Percentiles rank a stretch among this genome's conserved stretches.
Evolutionary conservation across 2,888 invertebrate genomes (phyloP).

Genomic region (Malthinus seriepunctatus): DNA sequence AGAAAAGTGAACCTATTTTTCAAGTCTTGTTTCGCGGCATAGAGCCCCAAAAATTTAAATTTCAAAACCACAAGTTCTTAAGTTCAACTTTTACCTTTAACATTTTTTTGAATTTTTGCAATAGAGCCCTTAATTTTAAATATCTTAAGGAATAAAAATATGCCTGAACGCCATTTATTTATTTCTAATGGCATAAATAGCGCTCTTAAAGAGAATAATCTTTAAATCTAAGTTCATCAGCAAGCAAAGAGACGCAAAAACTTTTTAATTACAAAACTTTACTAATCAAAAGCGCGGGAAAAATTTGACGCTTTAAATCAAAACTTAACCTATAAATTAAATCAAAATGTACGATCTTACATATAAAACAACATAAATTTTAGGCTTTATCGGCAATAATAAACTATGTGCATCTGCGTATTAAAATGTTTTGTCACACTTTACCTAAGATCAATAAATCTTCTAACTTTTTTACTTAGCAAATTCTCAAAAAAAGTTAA

Average conservation of each 20-base stretch:
- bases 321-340: slow-evolving; percentile 27
- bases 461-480: slow-evolving; percentile 5
- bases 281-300: not conserved
- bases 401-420: slow-evolving; percentile 41
- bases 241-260: not conserved
- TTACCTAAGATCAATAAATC: slow-evolving; percentile 38
- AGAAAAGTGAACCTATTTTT: no score
- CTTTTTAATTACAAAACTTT: not conserved
- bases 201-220: no score
- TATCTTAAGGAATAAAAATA: no score
- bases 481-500: slow-evolving; percentile 16
- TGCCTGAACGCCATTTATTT: no score
- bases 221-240: no score
- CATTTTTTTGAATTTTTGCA: no score
- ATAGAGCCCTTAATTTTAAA: no score
- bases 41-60: no score
- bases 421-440: slow-evolving; percentile 33
- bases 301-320: not conserved
- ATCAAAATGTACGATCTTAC: slow-evolving; percentile 7
- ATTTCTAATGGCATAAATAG: no score
- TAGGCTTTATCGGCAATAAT: slow-evolving; percentile 36
- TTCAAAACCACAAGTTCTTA: no score
- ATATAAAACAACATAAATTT: slow-evolving; percentile 21
- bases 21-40: no score
- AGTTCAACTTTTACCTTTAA: no score